Evolutionary conservation across 2,113 vertebrate species (phyloP).

Genomic region (Mugil cephalus): DNA sequence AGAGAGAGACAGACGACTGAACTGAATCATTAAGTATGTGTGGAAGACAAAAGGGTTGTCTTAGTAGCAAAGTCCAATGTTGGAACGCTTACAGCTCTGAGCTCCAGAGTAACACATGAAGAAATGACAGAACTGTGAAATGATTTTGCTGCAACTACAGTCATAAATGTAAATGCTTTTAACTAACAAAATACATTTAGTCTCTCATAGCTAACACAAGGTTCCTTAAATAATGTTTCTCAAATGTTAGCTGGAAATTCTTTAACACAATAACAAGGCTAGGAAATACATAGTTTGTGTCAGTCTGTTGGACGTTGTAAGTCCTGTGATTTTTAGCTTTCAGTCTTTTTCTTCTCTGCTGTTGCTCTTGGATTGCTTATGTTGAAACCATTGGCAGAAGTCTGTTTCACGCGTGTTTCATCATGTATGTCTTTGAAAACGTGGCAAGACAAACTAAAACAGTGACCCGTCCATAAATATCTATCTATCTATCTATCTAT

Average conservation of each 20-base stretch:
- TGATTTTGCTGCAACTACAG: constrained; percentile 3
- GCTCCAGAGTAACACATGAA: not conserved
- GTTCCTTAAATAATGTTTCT: not conserved
- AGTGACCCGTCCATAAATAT: constrained; percentile 1
- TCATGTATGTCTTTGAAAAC: constrained; percentile 5
- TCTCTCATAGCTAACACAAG: not conserved
- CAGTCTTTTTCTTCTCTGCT: not conserved
- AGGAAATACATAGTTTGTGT: not conserved
- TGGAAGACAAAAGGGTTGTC: constrained; percentile 20
- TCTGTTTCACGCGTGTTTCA: not conserved
- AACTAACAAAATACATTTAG: not conserved
- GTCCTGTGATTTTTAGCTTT: not conserved
- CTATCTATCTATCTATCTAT: too few relatives aligned
- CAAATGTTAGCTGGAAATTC: not conserved
- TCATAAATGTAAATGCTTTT: not conserved
- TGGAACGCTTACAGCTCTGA: constrained; percentile 23
- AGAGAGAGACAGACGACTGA: constrained; percentile 29
- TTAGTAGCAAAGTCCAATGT: constrained; percentile 31
- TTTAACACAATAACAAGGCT: not conserved
- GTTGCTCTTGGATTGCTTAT: not conserved
- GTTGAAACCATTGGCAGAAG: not conserved
- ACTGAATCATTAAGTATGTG: constrained; percentile 21
- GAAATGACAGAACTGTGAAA: constrained; percentile 33
- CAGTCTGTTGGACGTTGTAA: too few relatives aligned
- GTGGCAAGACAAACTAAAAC: constrained; percentile 5